A percentile compares a stretch with the other conserved stretches of the same genome.
phyloP scores from a whole-genome alignment of 2,113 vertebrate genomes.

The Australoheros scitulus region DNA sequence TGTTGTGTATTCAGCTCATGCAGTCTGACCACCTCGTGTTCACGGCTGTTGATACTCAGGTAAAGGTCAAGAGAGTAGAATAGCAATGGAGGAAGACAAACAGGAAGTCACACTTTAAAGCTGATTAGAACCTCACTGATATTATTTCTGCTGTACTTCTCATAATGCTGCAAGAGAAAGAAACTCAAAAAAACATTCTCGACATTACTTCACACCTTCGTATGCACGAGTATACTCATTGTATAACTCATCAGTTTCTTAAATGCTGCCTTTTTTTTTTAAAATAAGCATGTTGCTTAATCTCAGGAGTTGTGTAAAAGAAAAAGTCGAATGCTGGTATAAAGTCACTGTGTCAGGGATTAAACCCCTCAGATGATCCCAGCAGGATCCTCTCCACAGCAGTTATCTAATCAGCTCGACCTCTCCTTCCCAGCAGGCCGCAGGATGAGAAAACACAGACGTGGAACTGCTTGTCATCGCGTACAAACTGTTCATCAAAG shows the following conservation, averaged over 20 bases:
- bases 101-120: neutral
- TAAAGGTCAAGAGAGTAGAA: constrained; percentile 7
- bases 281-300: neutral
- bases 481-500: constrained; percentile 20
- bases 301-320: neutral
- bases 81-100: neutral
- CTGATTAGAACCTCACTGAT: neutral
- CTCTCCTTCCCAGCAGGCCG: constrained; percentile 47
- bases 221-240: neutral
- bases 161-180: too few relatives aligned
- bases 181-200: neutral
- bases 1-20: neutral
- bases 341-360: constrained; percentile 20
- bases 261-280: neutral
- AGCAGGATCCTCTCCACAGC: constrained; percentile 51
- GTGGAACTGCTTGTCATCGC: constrained; percentile 28
- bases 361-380: constrained; percentile 35
- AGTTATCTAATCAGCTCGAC: constrained; percentile 76
- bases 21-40: neutral
- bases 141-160: neutral
- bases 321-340: neutral
- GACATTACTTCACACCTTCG: neutral
- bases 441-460: constrained; percentile 69
- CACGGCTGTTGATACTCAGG: neutral
- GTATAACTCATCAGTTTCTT: neutral